These are phyloP conservation scores for Poeciliopsis turneri DNA, from an alignment of 2,797 vertebrate genomes.

Conservation along the genomic window DNA sequence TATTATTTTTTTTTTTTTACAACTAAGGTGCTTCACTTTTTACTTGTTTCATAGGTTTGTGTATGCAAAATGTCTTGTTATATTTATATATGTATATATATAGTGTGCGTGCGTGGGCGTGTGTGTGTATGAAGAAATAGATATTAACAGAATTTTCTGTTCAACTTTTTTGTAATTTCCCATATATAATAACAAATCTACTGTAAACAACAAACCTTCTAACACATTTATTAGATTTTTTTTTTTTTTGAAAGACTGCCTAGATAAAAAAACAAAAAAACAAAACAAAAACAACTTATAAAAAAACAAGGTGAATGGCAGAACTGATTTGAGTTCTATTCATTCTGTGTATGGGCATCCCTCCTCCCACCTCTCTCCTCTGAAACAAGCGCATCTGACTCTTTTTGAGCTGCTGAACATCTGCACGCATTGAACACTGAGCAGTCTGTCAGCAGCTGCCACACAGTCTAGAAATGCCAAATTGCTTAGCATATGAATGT, in stretches of 20 bases:
- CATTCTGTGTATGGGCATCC: slow-evolving; percentile 30
- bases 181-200: background rate
- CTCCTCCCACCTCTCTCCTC: slow-evolving; percentile 18
- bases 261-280: slow-evolving; percentile 16
- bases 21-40: slow-evolving; percentile 23
- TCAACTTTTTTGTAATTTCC: background rate
- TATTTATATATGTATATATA: too few relatives aligned
- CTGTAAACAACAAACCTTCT: background rate
- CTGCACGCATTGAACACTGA: slow-evolving; percentile 70
- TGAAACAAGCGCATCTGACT: slow-evolving; percentile 59
- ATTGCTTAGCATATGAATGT: slow-evolving; percentile 74
- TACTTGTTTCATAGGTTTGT: background rate
- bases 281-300: background rate
- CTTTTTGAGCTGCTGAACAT: slow-evolving; percentile 69
- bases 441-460: slow-evolving; percentile 66
- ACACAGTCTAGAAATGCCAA: slow-evolving; percentile 53
- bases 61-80: too few relatives aligned
- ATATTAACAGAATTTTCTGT: background rate
- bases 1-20: slow-evolving; percentile 17
- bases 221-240: background rate
- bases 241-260: slow-evolving; percentile 28
- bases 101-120: too few relatives aligned
- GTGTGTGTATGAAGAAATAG: background rate
- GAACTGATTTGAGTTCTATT: slow-evolving; percentile 56
- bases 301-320: slow-evolving; percentile 42